phyloP scores from a whole-genome alignment of 2,113 vertebrate species.

The Polyodon spathula region DNA sequence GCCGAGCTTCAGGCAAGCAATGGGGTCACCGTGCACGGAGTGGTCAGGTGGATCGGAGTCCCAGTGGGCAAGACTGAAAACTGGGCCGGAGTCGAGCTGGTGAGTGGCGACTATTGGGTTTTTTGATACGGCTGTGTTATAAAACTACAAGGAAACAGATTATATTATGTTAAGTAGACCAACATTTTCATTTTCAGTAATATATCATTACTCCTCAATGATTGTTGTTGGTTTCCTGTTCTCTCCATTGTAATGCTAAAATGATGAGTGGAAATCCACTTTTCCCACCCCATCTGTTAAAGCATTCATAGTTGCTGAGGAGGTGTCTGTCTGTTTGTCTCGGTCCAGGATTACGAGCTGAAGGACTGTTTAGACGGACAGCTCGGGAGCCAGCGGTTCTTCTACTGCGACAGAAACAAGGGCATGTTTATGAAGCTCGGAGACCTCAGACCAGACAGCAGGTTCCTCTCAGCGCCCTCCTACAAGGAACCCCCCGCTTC shows the following conservation, averaged over 20 bases:
- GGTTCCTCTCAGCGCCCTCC: constrained; percentile 32
- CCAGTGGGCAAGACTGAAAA: constrained; percentile 30
- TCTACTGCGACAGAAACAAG: constrained; percentile 43
- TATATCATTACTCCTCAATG: too few species aligned
- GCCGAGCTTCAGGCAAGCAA: constrained; percentile 47
- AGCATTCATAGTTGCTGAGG: not conserved
- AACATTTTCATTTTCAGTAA: not conserved
- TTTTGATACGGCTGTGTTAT: not conserved
- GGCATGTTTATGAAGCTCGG: constrained; percentile 51
- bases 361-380: constrained; percentile 45
- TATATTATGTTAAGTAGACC: too few species aligned
- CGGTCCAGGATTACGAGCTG: constrained; percentile 46
- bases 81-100: constrained; percentile 59
- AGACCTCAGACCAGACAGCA: constrained; percentile 49
- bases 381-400: constrained; percentile 39
- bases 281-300: not conserved
- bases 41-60: constrained; percentile 54
- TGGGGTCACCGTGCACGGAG: constrained; percentile 47
- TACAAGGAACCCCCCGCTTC: constrained; percentile 12
- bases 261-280: too few species aligned
- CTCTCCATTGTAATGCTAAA: too few species aligned
- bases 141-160: not conserved
- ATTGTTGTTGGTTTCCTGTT: too few species aligned
- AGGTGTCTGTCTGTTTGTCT: not conserved
- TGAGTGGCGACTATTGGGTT: constrained; percentile 23